Evolutionary conservation across 92 coral and sea anemone genomes (phyloP), one percentile per base, ranked within the genome.

Genomic region (Desmophyllum pertusum): DNA sequence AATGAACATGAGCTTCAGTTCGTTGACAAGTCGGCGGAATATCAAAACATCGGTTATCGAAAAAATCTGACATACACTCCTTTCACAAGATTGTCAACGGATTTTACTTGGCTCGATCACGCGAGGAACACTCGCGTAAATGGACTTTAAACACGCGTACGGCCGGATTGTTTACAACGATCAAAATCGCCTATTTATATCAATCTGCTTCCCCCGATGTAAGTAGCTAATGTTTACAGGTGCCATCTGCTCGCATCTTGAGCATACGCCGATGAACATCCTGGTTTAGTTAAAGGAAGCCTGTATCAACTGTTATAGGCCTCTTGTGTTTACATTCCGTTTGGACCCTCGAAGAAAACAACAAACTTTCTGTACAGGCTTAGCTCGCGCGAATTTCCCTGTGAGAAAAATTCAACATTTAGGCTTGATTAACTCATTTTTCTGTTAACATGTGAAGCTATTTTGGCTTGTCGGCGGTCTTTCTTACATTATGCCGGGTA

Each of bases 21-120:
- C 70, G 72, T 82, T 73, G 86, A 82, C 86, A 82, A 71, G 86
- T 75, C 79, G 86, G 86, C 78, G 59, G 63, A 82, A 82, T 82
- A 55, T 67, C 70, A 53, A 59, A 73, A 82, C 78, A 59, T 71
- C 35, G 59, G 79, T 42, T 82, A 82, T 82, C 86, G 86, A 62
- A 53, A 57, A 82, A 61, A 59, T 82, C 57, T 82, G 86, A 55
- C 78, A 41, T 36, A 30, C 21, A 9, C n/a, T n/a, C n/a, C 43
- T 51, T 70, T 62, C 45, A 10, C 55, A 41, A 37, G 33, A 82
- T 21, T 71, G 86, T 82, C 86, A 70, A 71, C 79, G 79, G 69
- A 72, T 72, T 70, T 59, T 33, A 0, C 9, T n/a, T 1, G 8
- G 48, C 51, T 80, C n/a, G n/a, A n/a, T n/a, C 84, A 80, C 84